A percentile compares a stretch with the other conserved stretches of the same genome.
Evolutionary conservation across 2,113 vertebrate genomes (phyloP).

Genomic region (Globicephala melas): DNA sequence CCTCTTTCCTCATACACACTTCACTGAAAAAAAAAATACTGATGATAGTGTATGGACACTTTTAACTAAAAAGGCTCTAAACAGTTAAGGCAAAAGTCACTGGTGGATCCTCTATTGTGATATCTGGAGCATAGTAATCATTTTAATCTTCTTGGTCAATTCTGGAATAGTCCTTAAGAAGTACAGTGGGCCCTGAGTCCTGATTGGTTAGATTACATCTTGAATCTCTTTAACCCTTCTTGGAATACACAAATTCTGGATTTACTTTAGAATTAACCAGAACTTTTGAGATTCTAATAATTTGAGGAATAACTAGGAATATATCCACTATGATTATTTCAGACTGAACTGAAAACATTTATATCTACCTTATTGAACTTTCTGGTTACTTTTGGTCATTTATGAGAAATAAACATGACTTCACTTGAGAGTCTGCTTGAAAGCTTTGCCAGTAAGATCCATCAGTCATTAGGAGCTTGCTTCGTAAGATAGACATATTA

Average conservation of each 20-base stretch:
- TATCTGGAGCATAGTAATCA: background rate
- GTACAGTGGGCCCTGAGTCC: background rate
- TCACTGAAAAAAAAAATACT: background rate
- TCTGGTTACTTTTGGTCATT: background rate
- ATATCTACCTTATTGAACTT: background rate
- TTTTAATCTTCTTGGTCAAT: background rate
- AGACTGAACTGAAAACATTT: slow-evolving; percentile 15
- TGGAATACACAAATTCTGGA: background rate
- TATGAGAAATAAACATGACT: slow-evolving; percentile 12
- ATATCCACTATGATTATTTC: background rate
- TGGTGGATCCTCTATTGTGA: background rate
- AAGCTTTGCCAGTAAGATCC: background rate
- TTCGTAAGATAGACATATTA: background rate
- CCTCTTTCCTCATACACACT: background rate
- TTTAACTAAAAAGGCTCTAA: background rate
- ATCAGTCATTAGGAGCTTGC: background rate
- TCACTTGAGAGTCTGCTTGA: background rate
- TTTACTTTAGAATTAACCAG: background rate
- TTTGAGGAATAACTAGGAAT: background rate
- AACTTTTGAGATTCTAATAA: slow-evolving; percentile 5
- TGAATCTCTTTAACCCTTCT: background rate
- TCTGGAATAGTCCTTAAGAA: background rate
- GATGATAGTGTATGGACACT: background rate
- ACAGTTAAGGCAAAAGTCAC: background rate
- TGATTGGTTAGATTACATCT: background rate